Conservation (phyloP, 2,888 invertebrate genomes). For the Sacculina carcini region DNA sequence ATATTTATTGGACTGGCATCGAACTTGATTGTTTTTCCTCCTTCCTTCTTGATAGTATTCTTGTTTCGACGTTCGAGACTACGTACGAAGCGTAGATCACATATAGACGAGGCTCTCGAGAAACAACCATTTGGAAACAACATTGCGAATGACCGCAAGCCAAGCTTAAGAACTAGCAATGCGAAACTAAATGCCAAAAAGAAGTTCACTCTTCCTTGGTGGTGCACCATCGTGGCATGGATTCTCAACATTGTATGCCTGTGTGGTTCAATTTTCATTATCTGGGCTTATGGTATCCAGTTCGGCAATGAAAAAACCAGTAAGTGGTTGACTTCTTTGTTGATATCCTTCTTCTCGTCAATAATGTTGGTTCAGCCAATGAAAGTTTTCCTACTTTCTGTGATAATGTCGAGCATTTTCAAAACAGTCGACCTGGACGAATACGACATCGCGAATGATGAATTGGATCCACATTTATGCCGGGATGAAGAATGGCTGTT, state of each 20-base stretch:
- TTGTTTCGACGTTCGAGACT: slow-evolving; percentile 20
- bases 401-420: slow-evolving; percentile 15
- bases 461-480: slow-evolving; percentile 14
- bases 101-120: slow-evolving; percentile 11
- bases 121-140: slow-evolving; percentile 10
- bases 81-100: slow-evolving; percentile 7
- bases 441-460: slow-evolving; percentile 17
- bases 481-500: slow-evolving; percentile 15
- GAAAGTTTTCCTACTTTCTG: slow-evolving; percentile 19
- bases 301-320: slow-evolving; percentile 23
- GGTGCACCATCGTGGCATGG: slow-evolving; percentile 21
- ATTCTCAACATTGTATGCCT: slow-evolving; percentile 20
- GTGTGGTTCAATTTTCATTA: slow-evolving; percentile 20
- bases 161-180: background rate
- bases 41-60: slow-evolving; percentile 21
- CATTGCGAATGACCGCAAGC: background rate
- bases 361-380: slow-evolving; percentile 24
- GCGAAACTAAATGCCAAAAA: slow-evolving; percentile 7
- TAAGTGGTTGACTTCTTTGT: slow-evolving; percentile 25
- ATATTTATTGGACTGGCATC: slow-evolving; percentile 22
- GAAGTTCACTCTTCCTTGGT: slow-evolving; percentile 17
- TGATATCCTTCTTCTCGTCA: slow-evolving; percentile 23
- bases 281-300: slow-evolving; percentile 19
- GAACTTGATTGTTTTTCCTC: slow-evolving; percentile 23
- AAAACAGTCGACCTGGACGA: slow-evolving; percentile 15